phyloP scores from a whole-genome alignment of 2,113 vertebrate species.

The Calonectris borealis region DNA sequence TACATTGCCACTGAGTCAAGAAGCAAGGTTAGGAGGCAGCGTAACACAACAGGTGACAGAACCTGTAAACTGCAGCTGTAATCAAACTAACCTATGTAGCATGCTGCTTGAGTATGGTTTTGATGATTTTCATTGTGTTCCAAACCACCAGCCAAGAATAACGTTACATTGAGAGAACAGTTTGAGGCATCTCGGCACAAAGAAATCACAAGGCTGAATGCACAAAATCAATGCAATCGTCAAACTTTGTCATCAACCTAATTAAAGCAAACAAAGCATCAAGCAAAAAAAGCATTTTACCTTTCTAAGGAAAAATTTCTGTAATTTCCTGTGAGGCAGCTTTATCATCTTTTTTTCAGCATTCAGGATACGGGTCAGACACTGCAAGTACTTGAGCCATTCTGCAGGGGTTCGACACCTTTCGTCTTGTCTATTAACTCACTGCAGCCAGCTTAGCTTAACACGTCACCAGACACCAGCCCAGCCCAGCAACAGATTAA shows the following conservation, averaged over 20 bases:
- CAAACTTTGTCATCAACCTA: neutral
- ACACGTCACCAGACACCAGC: constrained; percentile 15
- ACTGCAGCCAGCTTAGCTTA: constrained; percentile 48
- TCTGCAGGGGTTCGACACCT: constrained; percentile 39
- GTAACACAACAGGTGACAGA: neutral
- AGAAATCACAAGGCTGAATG: neutral
- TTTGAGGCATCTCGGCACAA: neutral
- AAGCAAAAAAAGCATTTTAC: constrained; percentile 22
- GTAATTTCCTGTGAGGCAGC: constrained; percentile 57
- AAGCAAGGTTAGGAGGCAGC: neutral
- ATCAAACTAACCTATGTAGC: neutral
- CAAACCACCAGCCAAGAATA: neutral
- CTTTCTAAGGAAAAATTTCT: constrained; percentile 72
- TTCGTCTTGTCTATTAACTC: constrained; percentile 46
- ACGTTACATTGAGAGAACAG: neutral
- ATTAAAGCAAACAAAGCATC: neutral
- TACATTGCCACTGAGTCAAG: neutral
- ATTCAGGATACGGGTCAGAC: neutral
- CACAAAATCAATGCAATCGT: neutral
- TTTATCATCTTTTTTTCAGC: constrained; percentile 55
- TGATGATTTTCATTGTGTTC: neutral
- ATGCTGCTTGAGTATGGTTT: neutral
- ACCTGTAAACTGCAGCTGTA: neutral
- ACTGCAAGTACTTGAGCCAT: constrained; percentile 6
- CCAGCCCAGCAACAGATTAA: constrained; percentile 32